Base-by-base conservation (phyloP, 1,140 invertebrate species). In the Anoplophora glabripennis region DNA sequence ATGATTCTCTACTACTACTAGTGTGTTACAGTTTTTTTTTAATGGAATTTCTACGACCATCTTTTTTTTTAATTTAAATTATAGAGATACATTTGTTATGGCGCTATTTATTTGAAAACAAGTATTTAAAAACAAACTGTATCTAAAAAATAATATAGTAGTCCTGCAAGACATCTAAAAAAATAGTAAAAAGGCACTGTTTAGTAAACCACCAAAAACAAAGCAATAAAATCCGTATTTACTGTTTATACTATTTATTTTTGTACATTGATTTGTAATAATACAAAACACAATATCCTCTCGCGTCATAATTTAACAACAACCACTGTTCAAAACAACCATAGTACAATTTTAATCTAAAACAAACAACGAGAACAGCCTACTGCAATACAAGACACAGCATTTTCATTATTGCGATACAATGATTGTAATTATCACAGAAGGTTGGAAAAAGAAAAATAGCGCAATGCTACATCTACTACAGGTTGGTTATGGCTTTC, bases 351-450 rank as follows among this genome's bases (percentile, higher is more conserved):
- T 18, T 14, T 45, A 45, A 17, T 17, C 42, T 45, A 52, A 52
- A 28, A 58, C 44, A 66, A 66, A 69, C 65, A 67, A 69, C 65
- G 49, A 67, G 65, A 66, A 67, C 63, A 65, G 58, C 63, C 68
- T 69, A 70, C 69, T 57, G 68, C 70, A 72, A 72, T 72, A 69
- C 70, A 72, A 72, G 68, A 72, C 70, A 72, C 70, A 70, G 68
- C 68, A 66, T 70, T 68, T 72, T 69, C 65, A 70, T 72, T 72
- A 72, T 72, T 72, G 70, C 70, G 65, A 65, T 72, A 72, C 63
- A 71, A 69, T 72, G 70, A 72, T 72, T 72, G 70, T 72, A 69
- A 72, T 71, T 72, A 72, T 72, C 70, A 72, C 70, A 72, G 70
- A 72, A 72, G 66, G 64, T 71, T 71, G 51, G 35, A 64, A 68